phyloP scores from a whole-genome alignment of 2,797 vertebrate genomes.

The Anniella stebbinsi region DNA sequence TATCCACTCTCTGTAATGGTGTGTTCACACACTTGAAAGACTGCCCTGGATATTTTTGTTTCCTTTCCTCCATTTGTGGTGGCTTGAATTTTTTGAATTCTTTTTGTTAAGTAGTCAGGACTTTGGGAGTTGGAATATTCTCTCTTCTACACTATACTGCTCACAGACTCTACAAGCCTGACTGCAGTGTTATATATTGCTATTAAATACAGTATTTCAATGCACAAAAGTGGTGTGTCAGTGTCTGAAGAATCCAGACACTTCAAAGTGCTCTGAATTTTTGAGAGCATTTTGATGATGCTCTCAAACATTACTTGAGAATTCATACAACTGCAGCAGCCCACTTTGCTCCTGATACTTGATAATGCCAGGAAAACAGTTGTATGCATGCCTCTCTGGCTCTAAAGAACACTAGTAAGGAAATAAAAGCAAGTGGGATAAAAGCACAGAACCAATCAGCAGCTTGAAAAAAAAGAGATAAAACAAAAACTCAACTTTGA shows the following conservation, averaged over 20 bases:
- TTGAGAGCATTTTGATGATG: no score
- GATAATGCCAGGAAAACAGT: neutral
- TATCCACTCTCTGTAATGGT: neutral
- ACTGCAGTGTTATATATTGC: neutral
- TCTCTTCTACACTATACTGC: neutral
- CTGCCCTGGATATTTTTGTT: neutral
- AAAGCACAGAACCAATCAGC: neutral
- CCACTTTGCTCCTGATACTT: neutral
- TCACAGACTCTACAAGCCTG: neutral
- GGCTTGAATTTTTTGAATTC: no score
- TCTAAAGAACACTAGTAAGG: neutral
- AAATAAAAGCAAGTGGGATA: neutral
- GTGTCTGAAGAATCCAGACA: neutral
- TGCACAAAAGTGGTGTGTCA: neutral
- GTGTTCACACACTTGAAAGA: neutral
- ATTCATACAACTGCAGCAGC: neutral
- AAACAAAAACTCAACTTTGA: neutral
- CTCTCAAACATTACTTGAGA: slow-evolving; percentile 5
- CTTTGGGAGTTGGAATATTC: neutral
- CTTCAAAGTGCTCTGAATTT: neutral
- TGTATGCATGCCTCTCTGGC: neutral
- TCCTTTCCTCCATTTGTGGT: neutral
- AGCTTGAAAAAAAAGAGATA: neutral
- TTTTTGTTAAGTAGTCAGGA: neutral
- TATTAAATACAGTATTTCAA: neutral